Percentiles rank a stretch among this genome's conserved stretches.
phyloP scores from a whole-genome alignment of 1,140 invertebrate species.

The Trypoxylus dichotomus region DNA sequence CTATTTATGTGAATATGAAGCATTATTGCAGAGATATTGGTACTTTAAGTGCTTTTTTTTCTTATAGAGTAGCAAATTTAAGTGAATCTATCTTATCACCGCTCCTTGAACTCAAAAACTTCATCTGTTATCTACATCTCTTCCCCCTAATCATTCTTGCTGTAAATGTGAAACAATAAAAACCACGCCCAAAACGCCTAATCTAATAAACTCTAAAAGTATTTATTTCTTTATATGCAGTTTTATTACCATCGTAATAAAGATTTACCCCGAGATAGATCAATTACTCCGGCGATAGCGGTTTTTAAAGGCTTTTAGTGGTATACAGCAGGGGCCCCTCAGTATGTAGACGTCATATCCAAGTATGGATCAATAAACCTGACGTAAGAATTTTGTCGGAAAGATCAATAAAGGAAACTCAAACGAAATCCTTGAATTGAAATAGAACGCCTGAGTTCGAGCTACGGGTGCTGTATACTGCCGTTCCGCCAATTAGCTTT shows the following conservation, averaged over 20 bases:
- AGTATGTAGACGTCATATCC: not conserved
- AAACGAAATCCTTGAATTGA: not conserved
- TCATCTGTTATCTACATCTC: not conserved
- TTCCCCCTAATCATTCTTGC: not conserved
- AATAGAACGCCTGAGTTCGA: not conserved
- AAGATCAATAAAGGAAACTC: slow-evolving; percentile 9
- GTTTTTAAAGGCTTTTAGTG: not conserved
- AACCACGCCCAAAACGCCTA: not conserved
- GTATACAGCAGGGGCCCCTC: not conserved
- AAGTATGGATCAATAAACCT: slow-evolving; percentile 10
- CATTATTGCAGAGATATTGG: too few species aligned
- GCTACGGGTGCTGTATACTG: not conserved
- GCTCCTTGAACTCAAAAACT: not conserved
- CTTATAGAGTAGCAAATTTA: too few species aligned
- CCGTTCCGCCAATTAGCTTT: not conserved
- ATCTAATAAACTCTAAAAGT: not conserved
- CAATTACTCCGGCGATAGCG: not conserved
- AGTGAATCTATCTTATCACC: too few species aligned
- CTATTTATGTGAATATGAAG: too few species aligned
- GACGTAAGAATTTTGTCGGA: slow-evolving; percentile 1
- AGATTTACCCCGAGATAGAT: slow-evolving; percentile 3
- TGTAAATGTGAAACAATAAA: slow-evolving; percentile 5
- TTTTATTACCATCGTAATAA: not conserved
- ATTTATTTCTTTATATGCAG: slow-evolving; percentile 3
- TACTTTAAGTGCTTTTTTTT: too few species aligned